Percentiles rank a stretch among this genome's conserved stretches.
phyloP scores from a whole-genome alignment of 1,140 invertebrate species.

The Bombus confusus region DNA sequence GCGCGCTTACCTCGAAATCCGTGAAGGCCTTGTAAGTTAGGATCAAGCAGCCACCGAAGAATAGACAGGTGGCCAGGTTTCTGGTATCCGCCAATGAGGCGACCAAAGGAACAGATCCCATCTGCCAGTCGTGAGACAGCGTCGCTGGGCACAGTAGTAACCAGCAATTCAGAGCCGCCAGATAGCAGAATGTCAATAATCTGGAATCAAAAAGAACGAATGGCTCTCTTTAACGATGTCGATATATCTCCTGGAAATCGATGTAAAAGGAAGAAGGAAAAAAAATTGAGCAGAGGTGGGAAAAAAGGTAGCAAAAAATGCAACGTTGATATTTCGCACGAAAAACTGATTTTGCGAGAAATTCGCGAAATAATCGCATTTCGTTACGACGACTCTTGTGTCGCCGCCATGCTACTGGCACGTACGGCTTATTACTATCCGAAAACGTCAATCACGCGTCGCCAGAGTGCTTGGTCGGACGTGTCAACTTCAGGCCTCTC shows the following conservation, averaged over 20 bases:
- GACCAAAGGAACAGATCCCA: constrained; percentile 92
- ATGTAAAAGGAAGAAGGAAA: background rate
- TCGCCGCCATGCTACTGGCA: background rate
- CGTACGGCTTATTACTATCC: constrained; percentile 43
- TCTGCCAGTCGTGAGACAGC: constrained; percentile 94
- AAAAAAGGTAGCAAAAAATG: background rate
- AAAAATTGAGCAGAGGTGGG: background rate
- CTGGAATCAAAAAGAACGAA: constrained; percentile 76
- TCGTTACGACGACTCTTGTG: background rate
- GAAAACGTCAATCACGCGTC: constrained; percentile 44
- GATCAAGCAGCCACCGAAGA: constrained; percentile 85
- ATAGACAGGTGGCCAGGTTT: constrained; percentile 88
- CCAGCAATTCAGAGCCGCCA: constrained; percentile 92
- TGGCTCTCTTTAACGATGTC: constrained; percentile 22
- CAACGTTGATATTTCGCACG: background rate
- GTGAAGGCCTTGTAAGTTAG: constrained; percentile 85
- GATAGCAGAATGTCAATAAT: constrained; percentile 90
- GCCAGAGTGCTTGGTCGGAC: constrained; percentile 13
- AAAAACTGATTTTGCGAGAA: background rate
- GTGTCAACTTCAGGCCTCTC: constrained; percentile 8
- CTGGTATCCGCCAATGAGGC: constrained; percentile 87
- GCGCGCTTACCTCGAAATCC: constrained; percentile 86
- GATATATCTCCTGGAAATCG: background rate
- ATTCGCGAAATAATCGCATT: constrained; percentile 38
- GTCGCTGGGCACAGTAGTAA: constrained; percentile 89